Percentiles rank a stretch among this genome's conserved stretches.
phyloP scores from a whole-genome alignment of 1,140 invertebrate genomes.

The Sarcophaga peregrina region DNA sequence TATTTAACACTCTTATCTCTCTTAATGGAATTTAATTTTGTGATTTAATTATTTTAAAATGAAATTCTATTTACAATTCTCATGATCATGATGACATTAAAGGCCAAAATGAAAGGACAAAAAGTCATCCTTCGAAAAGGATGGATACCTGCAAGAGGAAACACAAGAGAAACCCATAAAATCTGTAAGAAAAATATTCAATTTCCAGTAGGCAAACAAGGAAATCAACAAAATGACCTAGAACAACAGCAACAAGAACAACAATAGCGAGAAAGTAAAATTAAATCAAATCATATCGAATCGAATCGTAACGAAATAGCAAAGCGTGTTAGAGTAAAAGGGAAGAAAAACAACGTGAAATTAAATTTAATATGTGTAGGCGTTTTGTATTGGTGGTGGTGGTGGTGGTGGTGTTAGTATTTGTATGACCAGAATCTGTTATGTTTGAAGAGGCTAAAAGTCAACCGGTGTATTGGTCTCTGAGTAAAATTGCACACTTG shows the following conservation, averaged over 20 bases:
- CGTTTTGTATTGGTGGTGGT: no score
- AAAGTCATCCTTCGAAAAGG: no score
- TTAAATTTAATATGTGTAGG: not conserved
- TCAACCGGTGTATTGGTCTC: no score
- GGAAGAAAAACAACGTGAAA: not conserved
- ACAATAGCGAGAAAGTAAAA: no score
- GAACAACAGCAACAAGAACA: no score
- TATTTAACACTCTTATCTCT: not conserved
- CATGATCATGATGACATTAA: not conserved
- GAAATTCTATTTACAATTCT: constrained; percentile 13
- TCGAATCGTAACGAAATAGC: not conserved
- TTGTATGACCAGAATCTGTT: no score
- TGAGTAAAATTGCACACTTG: not conserved
- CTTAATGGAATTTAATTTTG: not conserved
- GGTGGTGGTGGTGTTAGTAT: no score
- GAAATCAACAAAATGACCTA: no score
- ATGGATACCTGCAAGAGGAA: not conserved
- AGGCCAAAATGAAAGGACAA: no score
- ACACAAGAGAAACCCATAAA: not conserved
- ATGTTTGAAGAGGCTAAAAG: no score
- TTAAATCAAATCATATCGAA: not conserved
- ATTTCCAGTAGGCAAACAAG: no score
- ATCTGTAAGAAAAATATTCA: not conserved
- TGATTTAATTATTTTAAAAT: not conserved
- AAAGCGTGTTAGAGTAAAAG: not conserved